A percentile compares a stretch with the other conserved stretches of the same genome.
Conservation (phyloP, 2,888 invertebrate species). For the Theretra japonica region DNA sequence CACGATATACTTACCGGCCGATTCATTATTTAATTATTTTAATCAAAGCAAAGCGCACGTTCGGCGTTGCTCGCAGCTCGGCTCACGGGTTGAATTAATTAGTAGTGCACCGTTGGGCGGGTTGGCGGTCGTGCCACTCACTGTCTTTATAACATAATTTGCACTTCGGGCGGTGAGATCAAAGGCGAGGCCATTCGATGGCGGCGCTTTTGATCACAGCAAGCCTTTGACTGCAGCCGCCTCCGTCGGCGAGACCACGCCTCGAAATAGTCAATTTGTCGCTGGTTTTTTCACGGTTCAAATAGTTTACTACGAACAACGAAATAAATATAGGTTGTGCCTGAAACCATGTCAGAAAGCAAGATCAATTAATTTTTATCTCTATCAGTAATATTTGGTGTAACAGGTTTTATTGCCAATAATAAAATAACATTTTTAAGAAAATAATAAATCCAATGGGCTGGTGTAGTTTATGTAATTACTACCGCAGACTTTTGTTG, state of each 20-base stretch:
- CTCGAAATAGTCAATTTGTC: conserved; percentile 82
- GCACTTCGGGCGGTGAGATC: conserved; percentile 84
- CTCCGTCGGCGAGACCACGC: conserved; percentile 77
- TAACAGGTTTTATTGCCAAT: not conserved
- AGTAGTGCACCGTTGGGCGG: conserved; percentile 73
- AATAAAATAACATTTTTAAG: not conserved
- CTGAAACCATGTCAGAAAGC: not conserved
- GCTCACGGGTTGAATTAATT: conserved; percentile 77
- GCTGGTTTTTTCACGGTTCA: conserved; percentile 64
- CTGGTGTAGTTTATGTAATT: no score
- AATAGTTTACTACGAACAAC: conserved; percentile 34
- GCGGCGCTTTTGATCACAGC: conserved; percentile 83
- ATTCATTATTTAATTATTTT: conserved; percentile 30
- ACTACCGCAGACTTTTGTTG: not conserved
- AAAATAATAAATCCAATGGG: not conserved
- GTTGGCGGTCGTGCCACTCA: conserved; percentile 76
- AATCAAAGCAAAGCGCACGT: conserved; percentile 38
- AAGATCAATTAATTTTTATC: not conserved
- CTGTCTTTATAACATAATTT: conserved; percentile 85
- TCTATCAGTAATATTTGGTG: not conserved
- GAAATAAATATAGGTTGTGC: not conserved
- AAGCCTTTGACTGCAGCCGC: conserved; percentile 81
- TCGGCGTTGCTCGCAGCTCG: conserved; percentile 26
- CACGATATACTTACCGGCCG: conserved; percentile 14
- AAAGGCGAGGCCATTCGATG: conserved; percentile 77